Percentiles rank a stretch among this genome's conserved stretches.
Conservation (phyloP, 2,797 vertebrate species). For the Mustela erminea region DNA sequence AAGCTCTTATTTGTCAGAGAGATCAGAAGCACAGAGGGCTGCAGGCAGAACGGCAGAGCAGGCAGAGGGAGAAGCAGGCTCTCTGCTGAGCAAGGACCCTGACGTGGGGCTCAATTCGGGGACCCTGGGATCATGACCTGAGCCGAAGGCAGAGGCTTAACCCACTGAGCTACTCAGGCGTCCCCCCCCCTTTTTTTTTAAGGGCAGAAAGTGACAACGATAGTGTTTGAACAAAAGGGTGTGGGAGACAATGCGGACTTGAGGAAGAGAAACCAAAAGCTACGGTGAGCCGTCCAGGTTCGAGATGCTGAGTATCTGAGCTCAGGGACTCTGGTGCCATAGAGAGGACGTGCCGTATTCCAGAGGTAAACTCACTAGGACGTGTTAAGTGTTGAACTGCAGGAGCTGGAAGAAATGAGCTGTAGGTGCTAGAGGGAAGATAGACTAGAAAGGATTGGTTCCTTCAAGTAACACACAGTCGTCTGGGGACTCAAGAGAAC, state of each 20-base stretch:
- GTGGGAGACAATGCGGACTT: neutral
- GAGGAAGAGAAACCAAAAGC: neutral
- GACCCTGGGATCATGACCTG: too few relatives aligned
- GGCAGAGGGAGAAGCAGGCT: too few relatives aligned
- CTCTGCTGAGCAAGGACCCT: too few relatives aligned
- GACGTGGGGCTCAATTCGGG: too few relatives aligned
- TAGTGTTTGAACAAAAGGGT: neutral
- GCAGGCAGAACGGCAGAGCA: too few relatives aligned
- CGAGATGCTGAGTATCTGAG: neutral
- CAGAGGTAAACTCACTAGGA: neutral
- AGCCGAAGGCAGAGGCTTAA: too few relatives aligned
- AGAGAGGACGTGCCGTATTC: neutral
- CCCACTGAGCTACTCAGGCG: too few relatives aligned
- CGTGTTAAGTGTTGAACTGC: neutral
- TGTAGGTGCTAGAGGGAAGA: neutral
- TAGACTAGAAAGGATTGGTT: neutral
- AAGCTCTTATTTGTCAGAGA: too few relatives aligned
- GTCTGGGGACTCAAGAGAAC: neutral
- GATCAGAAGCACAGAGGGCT: too few relatives aligned
- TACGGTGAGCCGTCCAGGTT: neutral
- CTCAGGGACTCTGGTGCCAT: neutral
- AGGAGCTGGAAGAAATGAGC: neutral
- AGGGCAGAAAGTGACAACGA: neutral
- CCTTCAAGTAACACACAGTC: neutral
- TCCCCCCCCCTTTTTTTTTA: accelerated